phyloP scores from a whole-genome alignment of 2,888 invertebrate genomes.

The Nomada hirtipes region DNA sequence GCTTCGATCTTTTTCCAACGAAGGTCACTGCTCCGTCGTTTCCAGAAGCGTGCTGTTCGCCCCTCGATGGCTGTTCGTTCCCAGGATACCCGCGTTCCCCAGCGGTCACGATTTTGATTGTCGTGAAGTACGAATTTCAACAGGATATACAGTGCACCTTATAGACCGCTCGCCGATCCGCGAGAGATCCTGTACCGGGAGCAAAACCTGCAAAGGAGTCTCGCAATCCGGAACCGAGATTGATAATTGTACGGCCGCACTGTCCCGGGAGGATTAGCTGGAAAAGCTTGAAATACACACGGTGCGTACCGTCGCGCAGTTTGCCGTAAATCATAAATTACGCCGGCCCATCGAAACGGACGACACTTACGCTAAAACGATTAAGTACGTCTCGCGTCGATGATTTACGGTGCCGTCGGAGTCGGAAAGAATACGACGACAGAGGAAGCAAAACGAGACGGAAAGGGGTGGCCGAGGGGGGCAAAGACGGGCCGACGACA shows the following conservation, averaged over 20 bases:
- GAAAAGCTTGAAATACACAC: conserved; percentile 39
- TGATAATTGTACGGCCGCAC: neutral
- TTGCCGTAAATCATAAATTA: conserved; percentile 51
- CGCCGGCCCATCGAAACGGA: conserved; percentile 37
- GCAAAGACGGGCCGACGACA: conserved; percentile 3
- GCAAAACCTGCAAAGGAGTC: no score
- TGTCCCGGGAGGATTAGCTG: conserved; percentile 26
- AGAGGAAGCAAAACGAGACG: conserved; percentile 34
- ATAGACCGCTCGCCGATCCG: no score
- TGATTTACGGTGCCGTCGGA: conserved; percentile 51
- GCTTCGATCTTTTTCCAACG: conserved; percentile 51
- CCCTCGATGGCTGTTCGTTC: conserved; percentile 17
- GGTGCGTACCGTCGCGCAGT: neutral
- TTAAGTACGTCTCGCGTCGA: conserved; percentile 56
- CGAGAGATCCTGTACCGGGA: no score
- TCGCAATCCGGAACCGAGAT: neutral
- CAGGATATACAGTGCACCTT: neutral
- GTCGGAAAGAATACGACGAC: conserved; percentile 45
- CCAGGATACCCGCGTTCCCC: conserved; percentile 27
- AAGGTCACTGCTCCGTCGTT: conserved; percentile 54
- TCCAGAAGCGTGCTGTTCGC: conserved; percentile 44
- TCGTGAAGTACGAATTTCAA: conserved; percentile 25
- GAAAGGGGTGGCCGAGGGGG: neutral
- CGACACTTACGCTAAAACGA: conserved; percentile 60
- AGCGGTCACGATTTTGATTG: conserved; percentile 46